A percentile compares a stretch with the other conserved stretches of the same genome.
Evolutionary conservation across 2,888 invertebrate species (phyloP).

Genomic region (Andricus curvator): DNA sequence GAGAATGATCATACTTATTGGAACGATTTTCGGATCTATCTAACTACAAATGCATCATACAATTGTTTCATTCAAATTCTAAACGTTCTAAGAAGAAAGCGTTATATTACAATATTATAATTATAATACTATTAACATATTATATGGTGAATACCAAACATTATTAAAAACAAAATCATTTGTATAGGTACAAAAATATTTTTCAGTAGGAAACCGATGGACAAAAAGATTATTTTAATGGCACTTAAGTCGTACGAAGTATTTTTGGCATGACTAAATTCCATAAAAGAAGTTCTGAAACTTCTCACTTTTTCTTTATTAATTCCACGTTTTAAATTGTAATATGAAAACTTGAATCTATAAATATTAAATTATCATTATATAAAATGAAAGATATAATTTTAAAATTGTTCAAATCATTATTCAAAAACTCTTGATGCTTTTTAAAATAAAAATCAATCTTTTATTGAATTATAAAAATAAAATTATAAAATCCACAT

Average conservation of each 20-base stretch:
- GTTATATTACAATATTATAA: not conserved
- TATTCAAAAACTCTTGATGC: too few species aligned
- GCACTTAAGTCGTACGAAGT: not conserved
- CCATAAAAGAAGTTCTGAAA: not conserved
- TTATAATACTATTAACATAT: not conserved
- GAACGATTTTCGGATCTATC: not conserved
- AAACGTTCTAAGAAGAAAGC: not conserved
- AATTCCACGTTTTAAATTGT: too few species aligned
- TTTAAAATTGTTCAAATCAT: too few species aligned
- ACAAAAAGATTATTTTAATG: too few species aligned
- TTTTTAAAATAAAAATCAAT: too few species aligned
- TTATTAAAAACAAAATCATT: not conserved
- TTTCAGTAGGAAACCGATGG: too few species aligned
- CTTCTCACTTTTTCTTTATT: not conserved
- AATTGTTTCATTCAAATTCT: not conserved
- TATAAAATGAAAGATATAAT: too few species aligned
- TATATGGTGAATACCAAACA: not conserved
- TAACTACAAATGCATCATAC: not conserved
- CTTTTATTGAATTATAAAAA: too few species aligned
- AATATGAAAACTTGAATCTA: too few species aligned
- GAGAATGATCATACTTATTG: not conserved
- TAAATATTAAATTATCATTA: too few species aligned
- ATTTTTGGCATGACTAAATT: not conserved
- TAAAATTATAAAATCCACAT: too few species aligned
- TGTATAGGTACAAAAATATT: not conserved